These are phyloP conservation scores for Lampris megalopsis DNA, from an alignment of 2,113 vertebrate species.

Conservation along the genomic window DNA sequence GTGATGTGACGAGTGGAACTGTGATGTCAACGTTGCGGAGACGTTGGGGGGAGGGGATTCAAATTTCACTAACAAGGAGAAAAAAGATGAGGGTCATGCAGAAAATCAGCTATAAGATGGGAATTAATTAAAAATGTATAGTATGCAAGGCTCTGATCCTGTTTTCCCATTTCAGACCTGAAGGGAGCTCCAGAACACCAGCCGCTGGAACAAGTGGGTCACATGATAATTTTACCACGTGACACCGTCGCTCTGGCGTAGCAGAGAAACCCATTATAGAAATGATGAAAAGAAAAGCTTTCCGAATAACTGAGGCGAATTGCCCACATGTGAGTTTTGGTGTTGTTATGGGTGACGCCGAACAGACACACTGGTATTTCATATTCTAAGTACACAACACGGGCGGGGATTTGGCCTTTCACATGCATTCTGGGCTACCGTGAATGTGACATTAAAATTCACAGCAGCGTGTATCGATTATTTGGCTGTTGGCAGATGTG, in stretches of 20 bases:
- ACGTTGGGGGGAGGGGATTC: neutral
- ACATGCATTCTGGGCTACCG: neutral
- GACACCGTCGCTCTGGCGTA: neutral
- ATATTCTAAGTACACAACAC: neutral
- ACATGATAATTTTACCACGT: neutral
- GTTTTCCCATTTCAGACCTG: neutral
- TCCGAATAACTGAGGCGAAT: neutral
- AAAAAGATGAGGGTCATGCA: neutral
- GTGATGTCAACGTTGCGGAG: neutral
- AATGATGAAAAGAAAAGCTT: neutral
- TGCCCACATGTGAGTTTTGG: neutral
- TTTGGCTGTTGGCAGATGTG: conserved; percentile 31
- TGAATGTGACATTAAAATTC: neutral
- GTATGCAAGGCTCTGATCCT: neutral
- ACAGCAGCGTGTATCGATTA: conserved; percentile 1
- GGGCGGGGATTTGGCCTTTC: neutral
- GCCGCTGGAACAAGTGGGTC: neutral
- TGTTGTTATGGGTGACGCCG: neutral
- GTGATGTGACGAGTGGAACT: neutral
- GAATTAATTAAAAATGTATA: neutral
- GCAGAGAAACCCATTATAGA: neutral
- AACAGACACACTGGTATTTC: neutral
- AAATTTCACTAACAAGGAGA: neutral
- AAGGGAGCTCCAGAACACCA: neutral
- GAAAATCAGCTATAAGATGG: neutral